Percentiles rank a stretch among this genome's conserved stretches.
Conservation (phyloP, 1,140 invertebrate species). For the Hesperophylax magnus region DNA sequence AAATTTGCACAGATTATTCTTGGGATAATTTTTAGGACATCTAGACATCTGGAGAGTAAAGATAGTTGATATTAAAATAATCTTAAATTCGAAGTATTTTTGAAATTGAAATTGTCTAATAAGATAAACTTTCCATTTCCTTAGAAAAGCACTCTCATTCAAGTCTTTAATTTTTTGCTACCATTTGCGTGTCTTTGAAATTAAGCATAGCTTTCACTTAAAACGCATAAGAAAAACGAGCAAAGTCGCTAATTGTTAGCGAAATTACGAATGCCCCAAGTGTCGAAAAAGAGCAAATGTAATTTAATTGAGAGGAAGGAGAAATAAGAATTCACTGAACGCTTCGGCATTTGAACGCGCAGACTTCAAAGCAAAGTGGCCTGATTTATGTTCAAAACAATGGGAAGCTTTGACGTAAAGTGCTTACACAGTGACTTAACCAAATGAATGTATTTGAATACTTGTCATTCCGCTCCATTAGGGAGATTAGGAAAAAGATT, state of each 20-base stretch:
- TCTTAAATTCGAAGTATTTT: no score
- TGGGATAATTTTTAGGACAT: no score
- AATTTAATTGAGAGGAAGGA: background rate
- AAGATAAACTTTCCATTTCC: no score
- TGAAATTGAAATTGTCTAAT: no score
- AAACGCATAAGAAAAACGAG: background rate
- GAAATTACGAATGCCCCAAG: conserved; percentile 9
- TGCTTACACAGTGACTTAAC: background rate
- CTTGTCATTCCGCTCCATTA: background rate
- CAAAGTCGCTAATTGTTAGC: background rate
- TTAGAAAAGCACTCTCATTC: no score
- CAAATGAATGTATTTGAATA: conserved; percentile 7
- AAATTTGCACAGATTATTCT: no score
- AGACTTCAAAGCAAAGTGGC: conserved; percentile 32
- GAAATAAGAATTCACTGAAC: background rate
- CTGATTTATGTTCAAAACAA: conserved; percentile 44
- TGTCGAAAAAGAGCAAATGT: background rate
- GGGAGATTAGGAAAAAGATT: background rate
- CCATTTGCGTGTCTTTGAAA: no score
- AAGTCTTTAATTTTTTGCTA: no score
- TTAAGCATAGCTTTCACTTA: background rate
- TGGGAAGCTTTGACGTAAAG: conserved; percentile 8
- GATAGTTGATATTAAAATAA: no score
- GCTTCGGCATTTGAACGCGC: background rate
- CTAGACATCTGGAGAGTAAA: no score